Percentiles rank a stretch among this genome's conserved stretches.
Conservation (phyloP, 1,140 invertebrate genomes). For the Cylas formicarius region DNA sequence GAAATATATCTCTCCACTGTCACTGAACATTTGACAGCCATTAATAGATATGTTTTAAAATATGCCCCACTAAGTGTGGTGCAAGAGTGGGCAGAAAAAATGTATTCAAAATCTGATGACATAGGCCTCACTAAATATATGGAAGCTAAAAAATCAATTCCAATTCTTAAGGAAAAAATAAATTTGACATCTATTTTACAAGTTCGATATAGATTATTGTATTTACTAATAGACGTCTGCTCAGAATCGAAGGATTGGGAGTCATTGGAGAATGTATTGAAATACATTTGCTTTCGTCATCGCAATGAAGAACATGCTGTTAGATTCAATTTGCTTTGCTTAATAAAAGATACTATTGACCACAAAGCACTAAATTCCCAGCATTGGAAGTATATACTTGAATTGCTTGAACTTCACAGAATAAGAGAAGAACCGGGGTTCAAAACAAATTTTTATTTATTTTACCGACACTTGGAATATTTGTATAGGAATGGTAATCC, state of each 20-base stretch:
- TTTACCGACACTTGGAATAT: constrained; percentile 6
- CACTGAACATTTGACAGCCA: no score
- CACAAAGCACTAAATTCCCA: neutral
- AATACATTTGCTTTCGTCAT: constrained; percentile 14
- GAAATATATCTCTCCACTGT: no score
- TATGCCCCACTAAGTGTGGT: no score
- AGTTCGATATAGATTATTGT: neutral
- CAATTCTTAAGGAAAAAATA: constrained; percentile 8
- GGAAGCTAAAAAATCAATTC: constrained; percentile 2
- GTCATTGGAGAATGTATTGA: constrained; percentile 10
- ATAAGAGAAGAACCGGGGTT: neutral
- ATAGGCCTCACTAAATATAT: neutral
- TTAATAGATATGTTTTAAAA: no score
- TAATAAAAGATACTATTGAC: constrained; percentile 3
- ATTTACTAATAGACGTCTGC: constrained; percentile 1
- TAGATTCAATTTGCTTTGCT: neutral
- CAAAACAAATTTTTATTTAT: neutral
- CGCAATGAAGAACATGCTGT: constrained; percentile 10
- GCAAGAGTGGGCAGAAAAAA: constrained; percentile 6
- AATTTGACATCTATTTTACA: constrained; percentile 6
- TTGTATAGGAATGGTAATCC: constrained; percentile 2
- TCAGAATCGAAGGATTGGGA: constrained; percentile 10
- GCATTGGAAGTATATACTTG: constrained; percentile 10
- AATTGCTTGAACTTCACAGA: constrained; percentile 6
- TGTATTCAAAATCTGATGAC: neutral